Evolutionary conservation across 2,888 invertebrate genomes (phyloP).

Genomic region (Callyntrura sp.): DNA sequence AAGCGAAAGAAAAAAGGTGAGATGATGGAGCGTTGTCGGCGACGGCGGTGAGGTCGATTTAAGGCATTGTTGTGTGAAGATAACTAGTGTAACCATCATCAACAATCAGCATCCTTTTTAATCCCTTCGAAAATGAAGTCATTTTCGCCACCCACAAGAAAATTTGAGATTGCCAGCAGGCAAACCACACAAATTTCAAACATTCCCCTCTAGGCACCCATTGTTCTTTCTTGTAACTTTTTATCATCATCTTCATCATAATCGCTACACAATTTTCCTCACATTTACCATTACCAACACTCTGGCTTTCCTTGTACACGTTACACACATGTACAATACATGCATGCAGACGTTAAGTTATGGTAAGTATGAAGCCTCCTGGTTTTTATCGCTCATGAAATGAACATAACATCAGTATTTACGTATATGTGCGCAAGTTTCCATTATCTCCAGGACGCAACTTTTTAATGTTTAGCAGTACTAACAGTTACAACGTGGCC

Average conservation of each 20-base stretch:
- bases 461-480: not conserved
- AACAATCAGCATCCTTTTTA: slow-evolving; percentile 83
- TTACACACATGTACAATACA: not conserved
- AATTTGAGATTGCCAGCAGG: slow-evolving; percentile 83
- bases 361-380: slow-evolving; percentile 63
- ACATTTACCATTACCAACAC: not conserved
- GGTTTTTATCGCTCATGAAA: slow-evolving; percentile 60
- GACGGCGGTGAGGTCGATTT: slow-evolving; percentile 81
- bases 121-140: slow-evolving; percentile 84
- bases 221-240: slow-evolving; percentile 83
- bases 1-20: slow-evolving; percentile 78
- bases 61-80: slow-evolving; percentile 83
- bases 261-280: slow-evolving; percentile 53
- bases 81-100: slow-evolving; percentile 84
- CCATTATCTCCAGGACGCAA: slow-evolving; percentile 45
- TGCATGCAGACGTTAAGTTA: slow-evolving; percentile 9
- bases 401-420: slow-evolving; percentile 23
- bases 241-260: slow-evolving; percentile 75
- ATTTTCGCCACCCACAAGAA: slow-evolving; percentile 84
- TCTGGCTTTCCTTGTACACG: not conserved
- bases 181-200: slow-evolving; percentile 84
- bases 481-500: slow-evolving; percentile 17
- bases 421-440: slow-evolving; percentile 28
- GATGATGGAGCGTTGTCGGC: slow-evolving; percentile 78
- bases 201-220: slow-evolving; percentile 83